These are phyloP conservation scores for Spisula subtruncata DNA, from an alignment of 2,888 invertebrate genomes.

Conservation along the genomic window DNA sequence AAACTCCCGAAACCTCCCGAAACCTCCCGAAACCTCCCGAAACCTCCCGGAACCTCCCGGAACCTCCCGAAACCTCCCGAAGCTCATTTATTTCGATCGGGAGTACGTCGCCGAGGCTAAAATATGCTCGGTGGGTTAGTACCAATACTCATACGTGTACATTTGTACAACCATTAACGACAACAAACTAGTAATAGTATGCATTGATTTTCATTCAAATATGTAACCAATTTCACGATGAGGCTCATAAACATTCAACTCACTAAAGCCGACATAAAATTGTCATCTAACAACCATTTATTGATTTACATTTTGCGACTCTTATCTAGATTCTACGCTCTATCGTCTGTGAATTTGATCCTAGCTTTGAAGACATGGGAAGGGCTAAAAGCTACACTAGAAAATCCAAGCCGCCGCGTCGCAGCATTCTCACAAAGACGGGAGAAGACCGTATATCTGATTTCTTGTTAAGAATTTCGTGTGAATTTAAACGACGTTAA, in stretches of 20 bases:
- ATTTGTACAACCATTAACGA: no score
- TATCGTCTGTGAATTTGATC: slow-evolving; percentile 25
- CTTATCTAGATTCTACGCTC: slow-evolving; percentile 33
- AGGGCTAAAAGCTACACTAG: background rate
- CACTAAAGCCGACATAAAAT: slow-evolving; percentile 41
- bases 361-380: background rate
- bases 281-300: slow-evolving; percentile 42
- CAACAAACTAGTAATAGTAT: no score
- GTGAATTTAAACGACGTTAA: background rate
- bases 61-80: no score
- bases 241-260: background rate
- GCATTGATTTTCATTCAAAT: slow-evolving; percentile 22
- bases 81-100: no score
- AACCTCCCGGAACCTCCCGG: no score
- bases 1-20: no score
- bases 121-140: no score
- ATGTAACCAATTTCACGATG: background rate
- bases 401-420: slow-evolving; percentile 3
- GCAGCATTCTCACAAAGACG: background rate
- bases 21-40: no score
- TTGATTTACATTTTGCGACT: slow-evolving; percentile 37
- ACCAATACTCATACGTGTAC: background rate
- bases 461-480: background rate
- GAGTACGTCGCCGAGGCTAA: no score
- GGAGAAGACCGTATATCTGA: background rate